Base-by-base conservation (phyloP, 2,113 vertebrate genomes). In the Azemiops feae region DNA sequence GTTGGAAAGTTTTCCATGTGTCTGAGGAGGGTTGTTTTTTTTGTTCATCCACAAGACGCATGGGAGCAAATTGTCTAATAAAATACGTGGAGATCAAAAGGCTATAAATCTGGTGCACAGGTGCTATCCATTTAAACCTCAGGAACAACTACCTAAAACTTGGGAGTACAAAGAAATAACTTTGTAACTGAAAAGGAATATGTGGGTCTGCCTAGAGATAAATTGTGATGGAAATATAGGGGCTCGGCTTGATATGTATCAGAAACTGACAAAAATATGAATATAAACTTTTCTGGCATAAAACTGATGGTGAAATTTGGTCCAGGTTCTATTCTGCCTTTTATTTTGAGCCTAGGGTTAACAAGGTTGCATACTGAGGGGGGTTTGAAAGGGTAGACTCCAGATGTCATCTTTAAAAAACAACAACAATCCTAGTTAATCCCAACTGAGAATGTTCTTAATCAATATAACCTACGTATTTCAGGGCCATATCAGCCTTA, bases 401-500 rank as follows among this genome's bases (percentile, higher is more conserved):
- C 98, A 98, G 98, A 98, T 98, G 98, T 97, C 74, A 60, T 57
- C 58, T 12, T 1, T 92, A 92, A 92, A 91, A 92, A 81, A 81
- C 18, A 81, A 53, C 43, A 91, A 92, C 45, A 85, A 95, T 94
- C 91, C 89, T 20, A 60, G 7, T 52, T 95, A 96, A 96, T 97
- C 96, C 95, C 94, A 96, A 10, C 94, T 94, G 94, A 88, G 94
- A 96, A 95, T 74, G 34, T 27, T 95, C 89, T 89, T 95, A 97
- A 97, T 97, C 97, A 98, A 98, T 97, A 95, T 97, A 95, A 94
- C 10, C 93, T 96, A 93, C 96, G 95, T 81, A 96, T 96, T 96
- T 94, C 89, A 3, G 39, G 10, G 5, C 58, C 64, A 92, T 1
- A 0, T 45, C 89, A 95, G 96, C 50, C 90, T 85, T 50, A 85